These are phyloP conservation scores for Malurus splendens DNA, from an alignment of 2,797 vertebrate species.

Conservation along the genomic window DNA sequence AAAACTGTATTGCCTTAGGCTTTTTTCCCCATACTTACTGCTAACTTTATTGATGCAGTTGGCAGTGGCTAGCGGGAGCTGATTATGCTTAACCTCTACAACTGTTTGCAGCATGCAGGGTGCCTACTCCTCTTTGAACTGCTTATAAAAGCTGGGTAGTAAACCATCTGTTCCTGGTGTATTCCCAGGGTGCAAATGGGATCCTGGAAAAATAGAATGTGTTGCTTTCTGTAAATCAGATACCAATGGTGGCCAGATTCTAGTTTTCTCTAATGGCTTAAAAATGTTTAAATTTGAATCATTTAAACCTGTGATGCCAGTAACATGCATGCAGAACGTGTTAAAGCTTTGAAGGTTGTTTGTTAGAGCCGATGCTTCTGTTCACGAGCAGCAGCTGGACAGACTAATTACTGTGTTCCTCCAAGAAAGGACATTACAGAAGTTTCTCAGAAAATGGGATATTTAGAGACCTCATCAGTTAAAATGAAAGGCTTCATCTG, in stretches of 20 bases:
- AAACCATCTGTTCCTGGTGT: conserved; percentile 39
- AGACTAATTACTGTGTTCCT: background rate
- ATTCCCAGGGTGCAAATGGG: conserved; percentile 25
- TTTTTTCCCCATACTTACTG: background rate
- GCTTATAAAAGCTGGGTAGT: conserved; percentile 1
- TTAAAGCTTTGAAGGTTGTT: background rate
- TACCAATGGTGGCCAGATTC: background rate
- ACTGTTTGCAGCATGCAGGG: background rate
- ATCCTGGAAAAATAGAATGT: conserved; percentile 15
- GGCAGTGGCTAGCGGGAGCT: background rate
- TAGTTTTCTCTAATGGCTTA: background rate
- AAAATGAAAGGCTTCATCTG: background rate
- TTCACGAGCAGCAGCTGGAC: background rate
- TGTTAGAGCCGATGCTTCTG: background rate
- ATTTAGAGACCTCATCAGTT: background rate
- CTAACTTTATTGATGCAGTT: background rate
- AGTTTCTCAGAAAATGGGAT: background rate
- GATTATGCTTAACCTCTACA: background rate
- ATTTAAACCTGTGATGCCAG: conserved; percentile 3
- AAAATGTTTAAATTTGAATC: conserved; percentile 2
- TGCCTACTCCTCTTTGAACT: background rate
- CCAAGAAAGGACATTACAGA: background rate
- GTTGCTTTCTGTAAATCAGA: conserved; percentile 26
- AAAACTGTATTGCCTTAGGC: background rate
- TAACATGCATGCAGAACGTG: background rate